Conservation (phyloP, 2,797 vertebrate genomes). For the Sphenopsis melanotis region DNA sequence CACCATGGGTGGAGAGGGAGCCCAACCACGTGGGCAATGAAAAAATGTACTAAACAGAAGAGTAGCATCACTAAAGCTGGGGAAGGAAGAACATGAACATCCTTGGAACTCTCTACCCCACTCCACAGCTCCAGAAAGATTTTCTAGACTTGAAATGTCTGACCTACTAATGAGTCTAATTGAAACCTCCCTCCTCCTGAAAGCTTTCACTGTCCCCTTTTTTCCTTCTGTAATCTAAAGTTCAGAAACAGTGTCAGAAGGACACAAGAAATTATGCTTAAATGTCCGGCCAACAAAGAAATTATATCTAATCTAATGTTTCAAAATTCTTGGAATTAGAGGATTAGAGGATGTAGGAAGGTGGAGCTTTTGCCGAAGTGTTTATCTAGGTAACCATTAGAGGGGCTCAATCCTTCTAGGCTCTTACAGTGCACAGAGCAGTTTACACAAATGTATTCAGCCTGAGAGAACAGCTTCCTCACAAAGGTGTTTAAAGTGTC, state of each 20-base stretch:
- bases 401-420: neutral
- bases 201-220: neutral
- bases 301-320: neutral
- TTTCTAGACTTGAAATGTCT: neutral
- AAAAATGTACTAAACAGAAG: neutral
- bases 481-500: neutral
- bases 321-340: slow-evolving; percentile 27
- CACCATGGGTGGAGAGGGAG: neutral
- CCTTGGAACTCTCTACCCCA: neutral
- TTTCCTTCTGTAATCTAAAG: neutral
- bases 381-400: neutral
- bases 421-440: neutral
- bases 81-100: neutral
- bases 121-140: neutral
- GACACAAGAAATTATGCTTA: neutral
- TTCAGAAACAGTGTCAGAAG: neutral
- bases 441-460: neutral
- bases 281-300: neutral
- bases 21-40: fast-evolving
- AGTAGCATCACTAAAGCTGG: neutral
- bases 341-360: neutral
- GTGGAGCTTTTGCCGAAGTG: neutral
- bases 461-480: neutral
- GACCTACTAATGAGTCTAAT: neutral
- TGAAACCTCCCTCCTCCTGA: neutral